These are phyloP conservation scores for Luscinia luscinia DNA, from an alignment of 2,797 vertebrate species.

Conservation along the genomic window DNA sequence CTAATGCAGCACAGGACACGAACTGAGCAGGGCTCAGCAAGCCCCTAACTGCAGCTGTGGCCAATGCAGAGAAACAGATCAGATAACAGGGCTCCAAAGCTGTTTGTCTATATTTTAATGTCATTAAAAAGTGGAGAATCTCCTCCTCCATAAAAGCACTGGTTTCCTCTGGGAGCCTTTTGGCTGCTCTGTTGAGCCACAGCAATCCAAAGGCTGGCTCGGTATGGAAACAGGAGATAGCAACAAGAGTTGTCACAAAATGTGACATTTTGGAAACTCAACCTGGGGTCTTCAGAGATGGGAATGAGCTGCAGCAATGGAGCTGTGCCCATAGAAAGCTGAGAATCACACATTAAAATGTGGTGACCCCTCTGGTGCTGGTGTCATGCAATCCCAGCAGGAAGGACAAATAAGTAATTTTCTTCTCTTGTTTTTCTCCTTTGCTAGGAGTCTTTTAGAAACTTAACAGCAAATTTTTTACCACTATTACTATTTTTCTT, in stretches of 20 bases:
- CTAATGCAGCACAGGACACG: neutral
- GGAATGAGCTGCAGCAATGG: neutral
- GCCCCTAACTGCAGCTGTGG: neutral
- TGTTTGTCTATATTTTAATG: neutral
- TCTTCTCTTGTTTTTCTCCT: neutral
- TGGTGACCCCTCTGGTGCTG: neutral
- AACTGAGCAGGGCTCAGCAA: neutral
- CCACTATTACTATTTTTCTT: neutral
- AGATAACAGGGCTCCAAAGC: neutral
- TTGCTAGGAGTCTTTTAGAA: neutral
- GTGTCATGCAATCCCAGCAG: neutral
- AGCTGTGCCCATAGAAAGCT: neutral
- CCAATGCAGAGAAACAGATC: accelerated
- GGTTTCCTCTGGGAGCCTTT: neutral
- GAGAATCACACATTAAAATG: neutral
- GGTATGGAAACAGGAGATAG: accelerated
- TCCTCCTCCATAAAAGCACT: neutral
- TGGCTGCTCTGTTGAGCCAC: neutral
- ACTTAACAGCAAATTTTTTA: accelerated
- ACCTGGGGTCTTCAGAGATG: neutral
- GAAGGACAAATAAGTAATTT: neutral
- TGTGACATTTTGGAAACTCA: neutral
- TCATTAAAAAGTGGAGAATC: neutral
- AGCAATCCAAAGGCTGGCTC: neutral
- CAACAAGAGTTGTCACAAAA: neutral